phyloP scores from a whole-genome alignment of 2,888 invertebrate species.

The Syritta pipiens region DNA sequence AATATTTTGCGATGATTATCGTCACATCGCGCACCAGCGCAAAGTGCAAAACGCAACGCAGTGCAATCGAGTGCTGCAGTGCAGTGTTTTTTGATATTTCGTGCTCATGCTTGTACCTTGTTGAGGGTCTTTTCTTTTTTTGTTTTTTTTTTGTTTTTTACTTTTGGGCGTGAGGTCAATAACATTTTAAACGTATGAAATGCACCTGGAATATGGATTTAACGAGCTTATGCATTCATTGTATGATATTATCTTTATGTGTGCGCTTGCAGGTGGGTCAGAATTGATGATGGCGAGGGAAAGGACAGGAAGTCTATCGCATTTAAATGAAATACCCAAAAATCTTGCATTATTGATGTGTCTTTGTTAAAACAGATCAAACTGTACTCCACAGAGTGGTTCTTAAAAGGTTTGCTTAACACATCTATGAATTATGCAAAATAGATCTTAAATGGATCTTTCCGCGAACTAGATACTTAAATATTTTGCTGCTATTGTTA shows the following conservation, averaged over 20 bases:
- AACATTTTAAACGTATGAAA: constrained; percentile 33
- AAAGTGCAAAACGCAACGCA: background rate
- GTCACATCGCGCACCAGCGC: constrained; percentile 29
- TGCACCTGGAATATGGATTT: constrained; percentile 51
- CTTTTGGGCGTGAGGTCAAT: constrained; percentile 30
- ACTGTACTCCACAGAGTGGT: no score
- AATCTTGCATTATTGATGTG: no score
- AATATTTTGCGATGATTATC: constrained; percentile 64
- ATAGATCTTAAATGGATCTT: no score
- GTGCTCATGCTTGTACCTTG: background rate
- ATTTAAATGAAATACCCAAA: no score
- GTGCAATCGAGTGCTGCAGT: background rate
- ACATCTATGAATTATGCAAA: no score
- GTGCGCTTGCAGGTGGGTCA: constrained; percentile 17
- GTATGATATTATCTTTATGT: constrained; percentile 47
- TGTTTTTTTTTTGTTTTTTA: constrained; percentile 9
- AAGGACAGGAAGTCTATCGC: constrained; percentile 2
- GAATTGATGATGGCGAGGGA: constrained; percentile 18
- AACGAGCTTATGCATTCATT: constrained; percentile 40
- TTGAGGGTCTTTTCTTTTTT: background rate
- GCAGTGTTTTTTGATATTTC: constrained; percentile 27
- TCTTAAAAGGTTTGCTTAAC: no score
- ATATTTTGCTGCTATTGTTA: no score
- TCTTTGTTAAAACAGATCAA: no score
- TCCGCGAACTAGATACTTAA: no score